phyloP scores from a whole-genome alignment of 2,797 vertebrate genomes.

The Melanitta fusca region DNA sequence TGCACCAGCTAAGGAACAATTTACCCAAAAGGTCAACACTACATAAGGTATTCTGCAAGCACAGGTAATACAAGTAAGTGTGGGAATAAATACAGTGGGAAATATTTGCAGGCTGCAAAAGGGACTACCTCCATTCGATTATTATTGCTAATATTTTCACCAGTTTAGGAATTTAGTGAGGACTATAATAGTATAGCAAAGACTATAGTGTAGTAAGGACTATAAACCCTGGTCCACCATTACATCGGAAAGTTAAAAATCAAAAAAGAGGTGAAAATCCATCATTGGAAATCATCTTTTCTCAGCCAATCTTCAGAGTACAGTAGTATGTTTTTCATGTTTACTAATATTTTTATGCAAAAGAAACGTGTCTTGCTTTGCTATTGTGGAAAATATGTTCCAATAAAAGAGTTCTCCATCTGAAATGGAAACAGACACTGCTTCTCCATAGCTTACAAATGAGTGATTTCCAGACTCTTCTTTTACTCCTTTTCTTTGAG shows the following conservation, averaged over 20 bases:
- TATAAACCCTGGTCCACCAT: neutral
- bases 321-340: neutral
- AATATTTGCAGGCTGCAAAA: neutral
- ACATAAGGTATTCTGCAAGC: neutral
- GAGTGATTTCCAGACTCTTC: neutral
- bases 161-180: neutral
- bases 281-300: neutral
- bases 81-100: neutral
- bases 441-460: neutral
- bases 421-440: neutral
- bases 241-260: neutral
- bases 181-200: no score
- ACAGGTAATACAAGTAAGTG: neutral
- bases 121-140: neutral
- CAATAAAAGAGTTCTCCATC: neutral
- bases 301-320: neutral
- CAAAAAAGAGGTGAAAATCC: neutral
- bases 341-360: neutral
- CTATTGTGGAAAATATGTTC: neutral
- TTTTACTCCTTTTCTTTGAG: neutral
- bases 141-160: neutral
- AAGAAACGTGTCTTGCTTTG: neutral
- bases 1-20: neutral
- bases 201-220: neutral
- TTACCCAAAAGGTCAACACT: neutral